phyloP scores from a whole-genome alignment of 2,888 invertebrate genomes.

The Lymantria dispar region DNA sequence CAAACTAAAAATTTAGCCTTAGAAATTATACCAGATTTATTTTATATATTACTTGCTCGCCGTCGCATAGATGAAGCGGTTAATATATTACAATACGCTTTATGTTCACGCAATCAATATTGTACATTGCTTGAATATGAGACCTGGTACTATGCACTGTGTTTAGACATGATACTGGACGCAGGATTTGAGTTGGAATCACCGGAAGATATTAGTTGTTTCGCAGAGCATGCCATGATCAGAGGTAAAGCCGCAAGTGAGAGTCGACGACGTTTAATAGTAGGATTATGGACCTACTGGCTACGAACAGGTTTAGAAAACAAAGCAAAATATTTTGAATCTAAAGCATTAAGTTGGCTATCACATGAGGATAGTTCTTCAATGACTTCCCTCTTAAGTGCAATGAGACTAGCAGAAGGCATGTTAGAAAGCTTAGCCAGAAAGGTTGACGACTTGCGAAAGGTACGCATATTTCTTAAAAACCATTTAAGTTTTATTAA shows the following conservation, averaged over 20 bases:
- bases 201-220: slow-evolving; percentile 64
- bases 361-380: slow-evolving; percentile 49
- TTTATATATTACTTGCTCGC: slow-evolving; percentile 63
- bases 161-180: slow-evolving; percentile 81
- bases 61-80: slow-evolving; percentile 76
- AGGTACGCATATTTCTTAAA: slow-evolving; percentile 40
- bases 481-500: background rate
- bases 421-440: slow-evolving; percentile 73
- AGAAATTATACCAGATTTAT: slow-evolving; percentile 70
- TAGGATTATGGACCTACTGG: slow-evolving; percentile 73
- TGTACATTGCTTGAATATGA: slow-evolving; percentile 49
- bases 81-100: slow-evolving; percentile 62
- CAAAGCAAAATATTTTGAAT: slow-evolving; percentile 64
- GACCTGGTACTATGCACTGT: slow-evolving; percentile 82
- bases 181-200: slow-evolving; percentile 79
- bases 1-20: slow-evolving; percentile 62
- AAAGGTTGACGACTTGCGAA: slow-evolving; percentile 69
- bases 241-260: slow-evolving; percentile 46
- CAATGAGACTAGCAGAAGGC: slow-evolving; percentile 68
- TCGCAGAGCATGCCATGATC: slow-evolving; percentile 56
- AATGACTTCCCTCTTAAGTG: slow-evolving; percentile 54
- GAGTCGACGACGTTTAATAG: slow-evolving; percentile 56
- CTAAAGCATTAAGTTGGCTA: slow-evolving; percentile 62
- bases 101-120: slow-evolving; percentile 42
- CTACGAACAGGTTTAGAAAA: slow-evolving; percentile 55